These are phyloP conservation scores for Andrena minutula DNA, from an alignment of 2,888 invertebrate genomes.

Conservation along the genomic window DNA sequence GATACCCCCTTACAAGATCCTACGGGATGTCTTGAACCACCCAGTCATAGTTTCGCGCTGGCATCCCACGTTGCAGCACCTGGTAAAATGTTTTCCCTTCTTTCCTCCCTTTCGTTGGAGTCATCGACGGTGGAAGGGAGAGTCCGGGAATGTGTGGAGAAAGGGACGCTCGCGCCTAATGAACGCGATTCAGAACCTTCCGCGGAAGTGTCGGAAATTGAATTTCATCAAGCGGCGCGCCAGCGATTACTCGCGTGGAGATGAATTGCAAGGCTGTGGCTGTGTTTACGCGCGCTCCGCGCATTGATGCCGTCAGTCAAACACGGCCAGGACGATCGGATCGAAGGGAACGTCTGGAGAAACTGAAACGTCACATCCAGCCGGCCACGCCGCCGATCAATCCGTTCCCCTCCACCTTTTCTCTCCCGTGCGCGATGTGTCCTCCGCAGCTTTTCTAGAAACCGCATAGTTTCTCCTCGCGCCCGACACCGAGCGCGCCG, in stretches of 20 bases:
- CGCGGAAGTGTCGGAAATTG: conserved; percentile 66
- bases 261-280: conserved; percentile 56
- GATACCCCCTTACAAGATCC: neutral
- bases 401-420: neutral
- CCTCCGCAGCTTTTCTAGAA: neutral
- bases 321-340: neutral
- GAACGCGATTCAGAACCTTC: conserved; percentile 67
- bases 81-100: neutral
- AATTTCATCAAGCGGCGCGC: conserved; percentile 61
- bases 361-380: conserved; percentile 6
- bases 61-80: neutral
- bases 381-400: neutral
- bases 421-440: neutral
- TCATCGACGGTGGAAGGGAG: conserved; percentile 19
- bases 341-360: neutral
- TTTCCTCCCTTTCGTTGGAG: conserved; percentile 16
- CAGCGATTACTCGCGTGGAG: conserved; percentile 53
- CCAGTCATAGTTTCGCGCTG: neutral
- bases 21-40: neutral
- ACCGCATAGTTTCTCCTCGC: too few species aligned
- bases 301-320: conserved; percentile 46
- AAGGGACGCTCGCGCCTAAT: conserved; percentile 53
- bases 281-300: conserved; percentile 44
- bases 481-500: too few species aligned
- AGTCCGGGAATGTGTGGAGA: conserved; percentile 38